phyloP scores from a whole-genome alignment of 1,140 invertebrate species.

The Chrysomallon squamiferum region DNA sequence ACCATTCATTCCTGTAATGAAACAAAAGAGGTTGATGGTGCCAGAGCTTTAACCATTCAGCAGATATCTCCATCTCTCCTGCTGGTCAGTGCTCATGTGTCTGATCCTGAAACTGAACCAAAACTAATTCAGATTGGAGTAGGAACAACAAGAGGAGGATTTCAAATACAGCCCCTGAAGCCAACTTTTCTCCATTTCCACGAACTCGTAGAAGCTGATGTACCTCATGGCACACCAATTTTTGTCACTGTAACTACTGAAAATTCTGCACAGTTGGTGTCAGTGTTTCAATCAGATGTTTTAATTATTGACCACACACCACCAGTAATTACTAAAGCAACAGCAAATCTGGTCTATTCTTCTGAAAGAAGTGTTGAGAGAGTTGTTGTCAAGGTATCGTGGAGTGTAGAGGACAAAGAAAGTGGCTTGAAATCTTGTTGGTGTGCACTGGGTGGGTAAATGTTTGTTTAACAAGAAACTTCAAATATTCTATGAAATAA shows the following conservation, averaged over 20 bases:
- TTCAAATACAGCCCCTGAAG: constrained; percentile 7
- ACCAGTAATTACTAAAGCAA: neutral
- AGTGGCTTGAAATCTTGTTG: constrained; percentile 2
- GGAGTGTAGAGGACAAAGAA: neutral
- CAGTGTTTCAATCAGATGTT: neutral
- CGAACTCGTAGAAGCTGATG: neutral
- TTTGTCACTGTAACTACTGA: constrained; percentile 8
- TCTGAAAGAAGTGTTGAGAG: neutral
- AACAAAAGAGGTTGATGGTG: neutral
- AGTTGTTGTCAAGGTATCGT: neutral
- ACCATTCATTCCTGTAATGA: neutral
- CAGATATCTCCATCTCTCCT: constrained; percentile 1
- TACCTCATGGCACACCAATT: constrained; percentile 2
- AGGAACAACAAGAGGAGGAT: constrained; percentile 7
- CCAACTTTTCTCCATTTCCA: neutral
- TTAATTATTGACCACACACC: constrained; percentile 5
- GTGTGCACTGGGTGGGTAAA: constrained; percentile 6
- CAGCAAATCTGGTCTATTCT: neutral
- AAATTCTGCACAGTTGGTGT: constrained; percentile 2
- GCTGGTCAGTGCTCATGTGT: neutral
- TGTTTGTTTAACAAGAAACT: neutral
- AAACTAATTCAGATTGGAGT: neutral
- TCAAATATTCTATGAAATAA: neutral
- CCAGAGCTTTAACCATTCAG: neutral
- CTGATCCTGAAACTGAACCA: constrained; percentile 6